Conservation (phyloP, 2,113 vertebrate species). For the Ammodytes dubius region DNA sequence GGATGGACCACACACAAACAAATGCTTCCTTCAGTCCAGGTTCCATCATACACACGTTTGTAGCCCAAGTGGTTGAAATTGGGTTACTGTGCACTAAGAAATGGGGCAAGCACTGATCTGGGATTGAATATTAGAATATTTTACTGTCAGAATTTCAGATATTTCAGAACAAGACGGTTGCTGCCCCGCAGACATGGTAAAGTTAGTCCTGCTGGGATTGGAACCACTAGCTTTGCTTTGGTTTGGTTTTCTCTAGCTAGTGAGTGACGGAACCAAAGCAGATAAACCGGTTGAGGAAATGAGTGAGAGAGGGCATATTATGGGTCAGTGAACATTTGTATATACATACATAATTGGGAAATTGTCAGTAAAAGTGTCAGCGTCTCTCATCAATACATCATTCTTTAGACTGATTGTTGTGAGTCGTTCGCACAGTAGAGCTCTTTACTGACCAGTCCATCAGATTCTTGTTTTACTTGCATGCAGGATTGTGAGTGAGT, state of each 20-base stretch:
- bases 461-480: background rate
- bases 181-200: conserved; percentile 5
- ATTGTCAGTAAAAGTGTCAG: background rate
- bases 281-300: conserved; percentile 2
- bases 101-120: background rate
- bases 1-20: conserved; percentile 18
- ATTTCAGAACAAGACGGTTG: background rate
- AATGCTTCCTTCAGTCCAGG: conserved; percentile 25
- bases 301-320: background rate
- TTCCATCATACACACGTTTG: background rate
- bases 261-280: background rate
- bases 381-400: background rate
- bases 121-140: background rate
- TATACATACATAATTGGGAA: background rate
- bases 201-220: background rate
- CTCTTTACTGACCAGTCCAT: background rate
- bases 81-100: background rate
- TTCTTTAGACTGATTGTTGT: background rate
- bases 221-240: background rate
- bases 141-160: background rate
- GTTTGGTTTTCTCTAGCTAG: background rate
- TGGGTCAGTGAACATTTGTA: conserved; percentile 10
- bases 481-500: background rate
- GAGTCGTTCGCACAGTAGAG: background rate
- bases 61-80: background rate